Base-by-base conservation (phyloP, 2,113 vertebrate genomes). In the Synchiropus splendidus region DNA sequence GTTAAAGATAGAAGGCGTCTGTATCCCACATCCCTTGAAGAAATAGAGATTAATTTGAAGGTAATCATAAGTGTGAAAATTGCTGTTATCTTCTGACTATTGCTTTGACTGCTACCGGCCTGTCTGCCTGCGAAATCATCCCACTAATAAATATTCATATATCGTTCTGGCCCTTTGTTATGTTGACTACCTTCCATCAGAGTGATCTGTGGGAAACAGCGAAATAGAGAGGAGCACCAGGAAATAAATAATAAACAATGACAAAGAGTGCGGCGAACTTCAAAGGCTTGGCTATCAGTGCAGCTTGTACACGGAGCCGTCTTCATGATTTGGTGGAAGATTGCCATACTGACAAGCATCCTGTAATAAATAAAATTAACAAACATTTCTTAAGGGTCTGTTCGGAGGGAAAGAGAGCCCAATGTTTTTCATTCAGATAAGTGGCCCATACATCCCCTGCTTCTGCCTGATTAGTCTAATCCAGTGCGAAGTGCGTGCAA, bases 341-440 rank as follows among this genome's bases (percentile, higher is more conserved):
- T 87, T 85, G 85, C 85, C 85, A 85, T 75, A 13, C 66, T 48
- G 83, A 87, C 83, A 86, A 86, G 81, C 65, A 73, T 77, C 75
- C 80, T 80, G 80, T 81, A 86, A 87, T 86, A 86, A 86, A 87
- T 85, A 80, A 84, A 85, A 84, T 84, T 83, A 87, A 82, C 84
- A 82, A 83, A 86, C 76, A 83, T 87, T 88, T 88, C 86, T 87
- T 78, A 85, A 88, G 84, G 86, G 83, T 86, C 77, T 84, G 78
- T 87, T 85, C 75, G 83, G 76, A 82, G 78, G 75, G 74, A 82
- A 84, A 83, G 75, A 81, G 78, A 84, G 78, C 69, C 75, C 75
- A 78, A 77, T 78, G 82, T 83, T 85, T 83, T 85, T 78, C 72
- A 57, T 68, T 75, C 70, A 74, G 85, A 88, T 88, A 88, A 84